These are phyloP conservation scores for Kryptolebias ocellatus DNA, from an alignment of 2,797 vertebrate genomes.

Conservation along the genomic window DNA sequence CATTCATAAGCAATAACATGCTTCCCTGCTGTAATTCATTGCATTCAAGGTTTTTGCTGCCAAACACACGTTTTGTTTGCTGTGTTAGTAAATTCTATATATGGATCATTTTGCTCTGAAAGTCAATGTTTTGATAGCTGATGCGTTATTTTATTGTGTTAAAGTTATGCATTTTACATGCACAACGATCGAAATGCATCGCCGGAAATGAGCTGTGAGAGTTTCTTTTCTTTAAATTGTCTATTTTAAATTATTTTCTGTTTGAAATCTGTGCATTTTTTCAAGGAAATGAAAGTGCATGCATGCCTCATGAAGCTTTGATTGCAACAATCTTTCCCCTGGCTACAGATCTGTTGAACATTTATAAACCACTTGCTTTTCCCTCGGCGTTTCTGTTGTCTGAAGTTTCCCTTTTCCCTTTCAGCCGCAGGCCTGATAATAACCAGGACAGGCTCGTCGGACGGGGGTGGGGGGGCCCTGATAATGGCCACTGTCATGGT, in stretches of 20 bases:
- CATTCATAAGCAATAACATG: not conserved
- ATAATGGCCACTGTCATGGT: conserved; percentile 70
- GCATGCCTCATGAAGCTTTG: conserved; percentile 51
- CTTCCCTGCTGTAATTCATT: not conserved
- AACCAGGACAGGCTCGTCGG: conserved; percentile 50
- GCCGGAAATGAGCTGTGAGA: conserved; percentile 8
- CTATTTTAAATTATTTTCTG: conserved; percentile 36
- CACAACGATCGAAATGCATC: not conserved
- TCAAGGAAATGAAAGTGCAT: conserved; percentile 43
- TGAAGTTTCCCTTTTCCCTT: conserved; percentile 39
- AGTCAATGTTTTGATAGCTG: not conserved
- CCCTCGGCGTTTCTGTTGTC: conserved; percentile 22
- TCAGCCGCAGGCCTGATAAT: conserved; percentile 62
- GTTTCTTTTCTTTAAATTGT: conserved; percentile 2
- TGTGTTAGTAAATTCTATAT: not conserved
- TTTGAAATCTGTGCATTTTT: conserved; percentile 36
- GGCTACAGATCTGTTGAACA: conserved; percentile 48
- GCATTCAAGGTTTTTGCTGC: not conserved
- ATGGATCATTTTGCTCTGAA: not conserved
- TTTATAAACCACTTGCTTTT: conserved; percentile 36
- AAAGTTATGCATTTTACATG: not conserved
- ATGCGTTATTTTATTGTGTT: not conserved
- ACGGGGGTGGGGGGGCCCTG: conserved; percentile 29
- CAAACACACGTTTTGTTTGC: not conserved
- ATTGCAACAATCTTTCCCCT: conserved; percentile 54